Base-by-base conservation (phyloP, 1,140 invertebrate species). In the Oryctes rhinoceros region DNA sequence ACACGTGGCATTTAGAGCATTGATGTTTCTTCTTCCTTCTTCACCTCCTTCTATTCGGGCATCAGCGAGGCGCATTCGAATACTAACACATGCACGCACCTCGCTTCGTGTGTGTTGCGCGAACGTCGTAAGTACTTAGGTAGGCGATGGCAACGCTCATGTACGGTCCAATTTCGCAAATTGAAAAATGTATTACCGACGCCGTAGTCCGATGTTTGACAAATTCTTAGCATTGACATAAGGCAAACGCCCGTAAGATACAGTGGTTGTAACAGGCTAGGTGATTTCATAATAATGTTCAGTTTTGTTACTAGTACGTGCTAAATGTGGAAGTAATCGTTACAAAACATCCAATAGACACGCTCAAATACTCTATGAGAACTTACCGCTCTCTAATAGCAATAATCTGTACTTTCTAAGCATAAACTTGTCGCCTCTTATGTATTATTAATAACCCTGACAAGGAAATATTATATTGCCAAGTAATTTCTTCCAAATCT, bases 1-100 rank as follows among this genome's bases (percentile, higher is more conserved):
- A 79, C 82, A 83, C 82, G 81, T 83, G 82, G 81, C 82, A 83
- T 83, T 83, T 83, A 83, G 82, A 77, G 82, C 82, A 83, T 83
- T 83, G 82, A 83, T 83, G 82, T 83, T 39, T 78, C 65, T 71
- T 20, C 53, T 59, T 59, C 53, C 35, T 71, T 15, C 9, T 7
- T 10, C 39, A 44, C 39, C 39, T 44, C 65, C 24, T 30, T 30
- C 24, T 30, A 0, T 67, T 20, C 65, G 65, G 65, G 65, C 65
- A 71, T 71, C 75, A 76, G 75, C 39, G 37, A 18, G 39, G 47
- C 15, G 30, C 75, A 15, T 20, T 76, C 75, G 11, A 5, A 79
- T 80, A 65, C 49, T 78, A n/a, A 59, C 53, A 59, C 53, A 18
- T 59, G 18, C 15, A 59, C 53, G 13, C 53, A 59, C n/a, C 1